phyloP scores from a whole-genome alignment of 2,888 invertebrate species.

The Globia sparganii region DNA sequence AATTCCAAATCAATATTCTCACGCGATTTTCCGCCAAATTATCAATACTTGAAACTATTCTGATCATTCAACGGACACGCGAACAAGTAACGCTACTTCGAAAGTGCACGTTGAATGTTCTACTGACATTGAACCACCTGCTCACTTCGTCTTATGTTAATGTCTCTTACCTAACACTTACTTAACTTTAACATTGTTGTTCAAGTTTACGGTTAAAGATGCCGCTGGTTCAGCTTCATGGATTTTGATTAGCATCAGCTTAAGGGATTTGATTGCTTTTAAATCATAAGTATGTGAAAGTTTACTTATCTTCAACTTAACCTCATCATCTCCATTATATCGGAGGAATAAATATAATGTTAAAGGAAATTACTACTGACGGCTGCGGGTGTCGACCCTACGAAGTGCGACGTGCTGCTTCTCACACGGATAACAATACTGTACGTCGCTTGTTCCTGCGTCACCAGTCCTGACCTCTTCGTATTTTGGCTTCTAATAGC shows the following conservation, averaged over 20 bases:
- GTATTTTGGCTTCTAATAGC: too few relatives aligned
- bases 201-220: slow-evolving; percentile 64
- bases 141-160: slow-evolving; percentile 65
- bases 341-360: too few relatives aligned
- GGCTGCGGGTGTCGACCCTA: too few relatives aligned
- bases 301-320: not conserved
- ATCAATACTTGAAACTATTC: slow-evolving; percentile 28
- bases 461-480: too few relatives aligned
- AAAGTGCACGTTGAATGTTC: slow-evolving; percentile 66
- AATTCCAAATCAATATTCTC: slow-evolving; percentile 22
- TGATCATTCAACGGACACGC: slow-evolving; percentile 29
- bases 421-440: too few relatives aligned
- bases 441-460: too few relatives aligned
- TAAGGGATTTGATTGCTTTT: slow-evolving; percentile 19
- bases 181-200: slow-evolving; percentile 53
- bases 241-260: slow-evolving; percentile 18
- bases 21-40: slow-evolving; percentile 26
- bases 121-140: slow-evolving; percentile 72
- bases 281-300: not conserved
- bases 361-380: too few relatives aligned
- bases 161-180: slow-evolving; percentile 65
- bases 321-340: not conserved
- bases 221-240: slow-evolving; percentile 25
- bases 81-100: slow-evolving; percentile 60
- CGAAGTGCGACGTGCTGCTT: too few relatives aligned